Evolutionary conservation across 2,888 invertebrate genomes (phyloP), one percentile per base, ranked within the genome.

Genomic region (Ommatoiulus sabulosus): DNA sequence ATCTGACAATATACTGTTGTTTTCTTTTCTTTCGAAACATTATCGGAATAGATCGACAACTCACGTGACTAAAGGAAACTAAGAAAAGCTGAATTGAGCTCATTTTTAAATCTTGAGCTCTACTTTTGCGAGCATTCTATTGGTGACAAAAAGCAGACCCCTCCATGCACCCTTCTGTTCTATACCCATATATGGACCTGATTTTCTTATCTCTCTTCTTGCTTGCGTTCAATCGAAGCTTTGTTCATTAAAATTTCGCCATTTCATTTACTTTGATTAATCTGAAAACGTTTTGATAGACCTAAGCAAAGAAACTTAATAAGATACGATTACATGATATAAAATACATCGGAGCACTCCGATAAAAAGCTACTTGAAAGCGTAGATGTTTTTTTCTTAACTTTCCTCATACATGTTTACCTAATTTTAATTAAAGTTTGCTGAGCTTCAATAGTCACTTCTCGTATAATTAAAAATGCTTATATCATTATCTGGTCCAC

Each of bases 231-330:
- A 20, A 63, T 63, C 20, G 63, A 63, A 63, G 63, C 63, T 63
- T 63, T 63, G 63, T 63, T 63, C 63, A 63, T 63, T 63, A 63
- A 63, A 63, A 63, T 63, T 63, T 63, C 63, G 63, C 63, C 63
- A 63, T 63, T 63, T 63, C 63, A 63, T 63, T 63, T 63, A 17
- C 63, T 63, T 63, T 63, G 63, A 63, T 63, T 63, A 63, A 63
- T 63, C 63, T 17, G 63, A 63, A 63, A 63, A 63, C 20, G n/a
- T 63, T 63, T 63, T 20, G 63, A 63, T 17, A 63, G 63, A 20
- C 63, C 63, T 63, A 20, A 63, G 20, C 63, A 63, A 63, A 63
- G 63, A 63, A 63, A 63, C 63, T 63, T 63, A 63, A 63, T 63
- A 63, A 63, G 63, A 63, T 63, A n/a, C 63, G 20, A 63, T 15